Base-by-base conservation (phyloP, 2,888 invertebrate species). In the Zhengitettix transpicula region DNA sequence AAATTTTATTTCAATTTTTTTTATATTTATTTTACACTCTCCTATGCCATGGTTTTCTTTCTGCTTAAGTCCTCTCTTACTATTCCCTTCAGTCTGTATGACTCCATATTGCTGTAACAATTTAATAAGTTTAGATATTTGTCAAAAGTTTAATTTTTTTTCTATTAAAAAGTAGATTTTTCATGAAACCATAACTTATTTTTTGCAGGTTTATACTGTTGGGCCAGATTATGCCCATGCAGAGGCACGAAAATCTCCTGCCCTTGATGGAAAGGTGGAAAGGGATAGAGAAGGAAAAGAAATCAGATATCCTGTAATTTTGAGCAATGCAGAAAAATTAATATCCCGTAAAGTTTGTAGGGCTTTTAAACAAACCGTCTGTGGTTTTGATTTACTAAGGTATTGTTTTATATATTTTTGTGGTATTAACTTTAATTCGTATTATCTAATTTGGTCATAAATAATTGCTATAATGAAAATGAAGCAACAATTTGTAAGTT, bases 191-290 rank as follows among this genome's bases (percentile, higher is more conserved):
- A 47, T 14, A 47, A 47, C 2, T 12, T 47, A 47, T 47, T 59
- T 54, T 40, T 55, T 44, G 11, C 73, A 88, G 89, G 97, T 99
- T 40, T 99, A 99, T 74, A 99, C 99, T 1, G 98, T 99, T 41
- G 99, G 99, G 0, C 97, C 98, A 1, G 98, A 97, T 75, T 99
- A 99, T 74, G 99, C 98, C 5, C 99, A 99, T 75, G 99, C 99
- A 0, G 99, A 99, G 74, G 99, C 99, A 0, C 79, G 99, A 59
- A 99, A 99, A 73, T 97, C 97, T 60, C 99, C 99, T 0, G 99
- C 97, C 0, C 77, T 98, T 14, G 98, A 98, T 74, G 98, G 98
- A 0, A 98, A 98, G 75, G 98, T 99, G 52, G 98, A 99, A 72
- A 78, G 99, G 54, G 99, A 99, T 72, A 88, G 92, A 10, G 96